Base-by-base conservation (phyloP, 1,140 invertebrate genomes). In the Macrobrachium rosenbergii region DNA sequence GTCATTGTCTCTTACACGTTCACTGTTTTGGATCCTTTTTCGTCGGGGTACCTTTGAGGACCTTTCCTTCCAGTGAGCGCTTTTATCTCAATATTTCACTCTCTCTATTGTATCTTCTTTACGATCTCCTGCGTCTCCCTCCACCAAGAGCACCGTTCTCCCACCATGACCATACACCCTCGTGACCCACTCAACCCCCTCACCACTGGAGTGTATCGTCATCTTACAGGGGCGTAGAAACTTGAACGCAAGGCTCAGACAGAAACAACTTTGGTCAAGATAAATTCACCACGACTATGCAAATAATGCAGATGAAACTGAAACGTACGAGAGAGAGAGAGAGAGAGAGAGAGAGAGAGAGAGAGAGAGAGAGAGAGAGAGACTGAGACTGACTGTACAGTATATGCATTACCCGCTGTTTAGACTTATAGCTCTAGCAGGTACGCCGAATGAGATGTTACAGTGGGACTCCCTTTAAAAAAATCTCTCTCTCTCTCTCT, bases 271-370 rank as follows among this genome's bases (percentile, higher is more conserved):
- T 72, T 72, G 69, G 69, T 43, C 69, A 72, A 72, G 69, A 72
- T 72, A 43, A 72, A 72, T 72, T 72, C 69, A 72, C 23, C 69
- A 72, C 69, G 69, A 72, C 69, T 72, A 72, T 72, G 69, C 69
- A 72, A 72, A 72, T 72, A 52, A 72, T 43, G 23, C 69, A 72
- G 69, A 72, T n/a, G 37, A 72, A 72, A 72, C 69, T 23, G 69
- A 72, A 72, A 72, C 23, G 69, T n/a, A 72, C 2, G 52, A 52
- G 52, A 52, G 52, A 52, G 52, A 52, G 52, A 52, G 52, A 52
- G 52, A 52, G 52, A 52, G 52, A 52, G 52, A 52, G 52, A 52
- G 52, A 52, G 52, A 52, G 52, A 52, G 52, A 52, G 52, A 52
- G 52, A 52, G 52, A 5, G 45, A 52, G 45, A 52, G 45, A 52